A percentile compares a stretch with the other conserved stretches of the same genome.
phyloP scores from a whole-genome alignment of 1,140 invertebrate genomes.

The Leptinotarsa lineolata region DNA sequence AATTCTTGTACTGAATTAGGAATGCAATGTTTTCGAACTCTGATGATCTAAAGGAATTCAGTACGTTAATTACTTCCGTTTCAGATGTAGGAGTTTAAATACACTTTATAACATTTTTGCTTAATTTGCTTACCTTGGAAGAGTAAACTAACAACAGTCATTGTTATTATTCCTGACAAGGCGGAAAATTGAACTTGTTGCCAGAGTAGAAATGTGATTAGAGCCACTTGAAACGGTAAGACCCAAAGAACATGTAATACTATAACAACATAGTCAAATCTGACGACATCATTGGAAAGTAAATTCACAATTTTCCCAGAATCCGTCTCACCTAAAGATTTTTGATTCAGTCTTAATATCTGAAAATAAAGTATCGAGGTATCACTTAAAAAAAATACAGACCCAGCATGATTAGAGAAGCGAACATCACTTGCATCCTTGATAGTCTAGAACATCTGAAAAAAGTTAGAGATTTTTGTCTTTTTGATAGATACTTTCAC shows the following conservation, averaged over 20 bases:
- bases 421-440: too few species aligned
- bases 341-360: constrained; percentile 66
- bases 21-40: too few species aligned
- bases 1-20: too few species aligned
- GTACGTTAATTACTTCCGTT: too few species aligned
- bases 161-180: constrained; percentile 70
- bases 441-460: too few species aligned
- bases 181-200: constrained; percentile 67
- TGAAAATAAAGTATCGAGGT: constrained; percentile 44
- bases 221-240: constrained; percentile 68
- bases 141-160: constrained; percentile 65
- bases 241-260: constrained; percentile 70
- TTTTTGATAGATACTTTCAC: too few species aligned
- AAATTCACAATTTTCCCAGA: constrained; percentile 84
- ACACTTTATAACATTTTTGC: too few species aligned
- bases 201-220: constrained; percentile 70
- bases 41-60: too few species aligned
- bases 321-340: constrained; percentile 70
- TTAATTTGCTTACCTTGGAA: constrained; percentile 65
- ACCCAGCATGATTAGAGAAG: too few species aligned
- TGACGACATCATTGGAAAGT: constrained; percentile 77
- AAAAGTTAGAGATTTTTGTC: too few species aligned
- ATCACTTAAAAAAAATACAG: too few species aligned
- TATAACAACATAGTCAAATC: constrained; percentile 66
- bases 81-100: too few species aligned